Conservation (phyloP, 2,797 vertebrate species). For the Danio choprae region DNA sequence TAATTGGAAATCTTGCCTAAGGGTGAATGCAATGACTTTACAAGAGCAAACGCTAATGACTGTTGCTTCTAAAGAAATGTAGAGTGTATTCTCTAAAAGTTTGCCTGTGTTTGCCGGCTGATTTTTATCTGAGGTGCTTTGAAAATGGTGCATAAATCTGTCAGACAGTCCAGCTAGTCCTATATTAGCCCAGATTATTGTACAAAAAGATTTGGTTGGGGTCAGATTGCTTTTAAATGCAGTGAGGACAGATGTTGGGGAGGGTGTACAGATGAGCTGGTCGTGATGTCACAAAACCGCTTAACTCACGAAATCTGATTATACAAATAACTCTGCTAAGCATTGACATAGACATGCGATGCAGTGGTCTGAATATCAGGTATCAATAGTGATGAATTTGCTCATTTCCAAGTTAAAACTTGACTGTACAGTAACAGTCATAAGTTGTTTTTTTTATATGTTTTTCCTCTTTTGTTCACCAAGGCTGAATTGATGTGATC, state of each 20-base stretch:
- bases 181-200: not conserved
- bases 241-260: not conserved
- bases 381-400: not conserved
- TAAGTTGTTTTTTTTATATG: too few species aligned
- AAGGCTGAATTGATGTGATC: too few species aligned
- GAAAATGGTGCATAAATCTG: not conserved
- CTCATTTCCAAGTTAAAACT: slow-evolving; percentile 4
- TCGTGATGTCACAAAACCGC: slow-evolving; percentile 24
- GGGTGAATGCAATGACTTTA: slow-evolving; percentile 39
- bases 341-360: not conserved
- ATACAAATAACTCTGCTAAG: slow-evolving; percentile 12
- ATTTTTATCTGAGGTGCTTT: slow-evolving; percentile 6
- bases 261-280: slow-evolving; percentile 12
- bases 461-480: too few species aligned
- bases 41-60: slow-evolving; percentile 27
- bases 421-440: too few species aligned
- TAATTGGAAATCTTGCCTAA: slow-evolving; percentile 40
- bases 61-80: not conserved
- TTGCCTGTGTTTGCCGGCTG: not conserved
- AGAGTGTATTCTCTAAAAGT: slow-evolving; percentile 1
- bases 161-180: not conserved
- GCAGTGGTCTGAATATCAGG: not conserved
- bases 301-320: slow-evolving; percentile 7
- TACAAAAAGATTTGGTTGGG: not conserved
- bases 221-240: slow-evolving; percentile 2